Percentiles rank a stretch among this genome's conserved stretches.
phyloP scores from a whole-genome alignment of 2,797 vertebrate genomes.

The Apodemus agrarius region DNA sequence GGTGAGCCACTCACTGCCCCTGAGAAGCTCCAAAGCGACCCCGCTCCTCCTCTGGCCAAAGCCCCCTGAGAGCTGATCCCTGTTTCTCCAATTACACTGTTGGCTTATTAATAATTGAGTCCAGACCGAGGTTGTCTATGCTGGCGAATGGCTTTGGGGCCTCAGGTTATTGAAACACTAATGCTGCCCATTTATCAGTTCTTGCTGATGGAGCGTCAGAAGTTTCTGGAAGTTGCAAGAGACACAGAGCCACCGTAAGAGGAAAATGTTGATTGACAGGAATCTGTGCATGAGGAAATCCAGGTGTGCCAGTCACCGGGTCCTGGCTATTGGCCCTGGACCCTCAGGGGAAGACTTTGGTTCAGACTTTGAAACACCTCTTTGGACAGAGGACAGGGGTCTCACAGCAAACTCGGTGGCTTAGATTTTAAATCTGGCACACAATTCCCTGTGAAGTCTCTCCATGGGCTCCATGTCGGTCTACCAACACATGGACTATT shows the following conservation, averaged over 20 bases:
- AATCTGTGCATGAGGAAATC: not conserved
- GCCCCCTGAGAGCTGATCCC: not conserved
- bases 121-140: not conserved
- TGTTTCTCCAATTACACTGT: not conserved
- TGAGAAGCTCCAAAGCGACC: not conserved
- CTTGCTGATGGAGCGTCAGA: not conserved
- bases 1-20: not conserved
- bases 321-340: not conserved
- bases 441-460: not conserved
- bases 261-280: not conserved
- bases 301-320: not conserved
- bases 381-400: not conserved
- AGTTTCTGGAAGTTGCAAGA: not conserved
- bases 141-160: not conserved
- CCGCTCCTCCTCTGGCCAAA: not conserved
- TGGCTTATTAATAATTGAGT: slow-evolving; percentile 53
- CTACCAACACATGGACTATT: not conserved
- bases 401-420: not conserved
- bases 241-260: not conserved
- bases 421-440: not conserved
- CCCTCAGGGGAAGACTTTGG: not conserved
- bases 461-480: not conserved
- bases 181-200: slow-evolving; percentile 13
- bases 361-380: not conserved
- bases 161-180: slow-evolving; percentile 59